Base-by-base conservation (phyloP, 2,888 invertebrate species). In the Parnassius glacialis region DNA sequence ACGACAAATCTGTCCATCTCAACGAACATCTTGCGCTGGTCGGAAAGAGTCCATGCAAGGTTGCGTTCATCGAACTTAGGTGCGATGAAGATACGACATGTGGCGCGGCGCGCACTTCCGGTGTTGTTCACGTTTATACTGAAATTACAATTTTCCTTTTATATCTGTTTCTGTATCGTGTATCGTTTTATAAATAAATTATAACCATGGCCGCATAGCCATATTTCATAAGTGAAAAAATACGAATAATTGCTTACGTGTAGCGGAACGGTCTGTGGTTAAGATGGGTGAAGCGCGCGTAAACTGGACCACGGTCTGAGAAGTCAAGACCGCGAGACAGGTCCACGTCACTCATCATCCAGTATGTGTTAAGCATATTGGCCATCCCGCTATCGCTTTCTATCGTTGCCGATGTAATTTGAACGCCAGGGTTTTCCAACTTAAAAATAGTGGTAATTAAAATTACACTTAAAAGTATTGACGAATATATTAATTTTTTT, bases 321-420 rank as follows among this genome's bases (percentile, higher is more conserved):
- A 97, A 97, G 85, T 97, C 97, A 58, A 97, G 90, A 0, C 97
- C 97, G 34, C 95, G 93, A 0, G 96, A 95, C 52, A 97, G 81
- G 78, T 97, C 95, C 52, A 97, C 93, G 71, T 96, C 95, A 57
- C 95, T 96, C 78, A 93, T 93, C 91, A 95, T 95, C 96, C 97
- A 97, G 86, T 93, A 95, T 0, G 96, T 96, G 68, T 92, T 86
- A 16, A 97, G 75, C 0, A 83, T 81, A 79, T 96, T 96, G 0
- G 85, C 70, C 25, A 76, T 72, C 0, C 92, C 92, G 3, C 85
- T 87, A 11, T 83, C 70, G 41, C 93, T 79, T 70, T 92, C 84
- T 3, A 95, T 74, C 44, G 83, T 72, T 0, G 93, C 80, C 0
- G 88, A 89, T 2, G 83, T 78, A 13, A 95, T 85, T 67, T 85